phyloP scores from a whole-genome alignment of 1,140 invertebrate species.

The Calliopsis andreniformis region DNA sequence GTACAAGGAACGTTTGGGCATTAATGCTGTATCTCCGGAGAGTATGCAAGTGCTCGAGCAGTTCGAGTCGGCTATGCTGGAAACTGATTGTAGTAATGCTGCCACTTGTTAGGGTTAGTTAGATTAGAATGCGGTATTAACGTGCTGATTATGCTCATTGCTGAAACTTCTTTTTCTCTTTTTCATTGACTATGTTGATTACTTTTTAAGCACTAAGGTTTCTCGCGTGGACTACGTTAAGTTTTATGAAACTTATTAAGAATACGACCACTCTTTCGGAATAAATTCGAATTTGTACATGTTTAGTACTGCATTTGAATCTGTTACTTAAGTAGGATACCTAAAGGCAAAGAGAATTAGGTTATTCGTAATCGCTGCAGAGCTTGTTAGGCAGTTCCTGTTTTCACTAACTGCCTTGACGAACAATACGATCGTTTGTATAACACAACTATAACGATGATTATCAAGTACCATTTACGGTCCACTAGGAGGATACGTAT shows the following conservation, averaged over 20 bases:
- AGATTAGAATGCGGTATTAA: slow-evolving; percentile 40
- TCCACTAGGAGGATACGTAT: slow-evolving; percentile 13
- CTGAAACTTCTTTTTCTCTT: slow-evolving; percentile 7
- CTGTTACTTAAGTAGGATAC: slow-evolving; percentile 29
- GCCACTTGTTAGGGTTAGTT: slow-evolving; percentile 64
- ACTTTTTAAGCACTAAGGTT: not conserved
- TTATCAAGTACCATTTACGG: slow-evolving; percentile 8
- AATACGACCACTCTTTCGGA: not conserved
- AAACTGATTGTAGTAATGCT: slow-evolving; percentile 59
- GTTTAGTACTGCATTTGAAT: slow-evolving; percentile 24
- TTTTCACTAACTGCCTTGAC: slow-evolving; percentile 23
- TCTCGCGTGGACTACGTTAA: not conserved
- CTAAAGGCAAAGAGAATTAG: slow-evolving; percentile 12
- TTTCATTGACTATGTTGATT: not conserved
- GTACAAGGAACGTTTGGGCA: slow-evolving; percentile 51
- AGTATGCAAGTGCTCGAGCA: slow-evolving; percentile 67
- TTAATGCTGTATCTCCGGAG: slow-evolving; percentile 61
- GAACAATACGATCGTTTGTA: slow-evolving; percentile 22
- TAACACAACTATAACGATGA: slow-evolving; percentile 8
- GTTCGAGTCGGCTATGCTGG: slow-evolving; percentile 66
- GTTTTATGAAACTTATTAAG: not conserved
- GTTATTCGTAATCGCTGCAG: slow-evolving; percentile 26
- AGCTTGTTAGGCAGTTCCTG: slow-evolving; percentile 33
- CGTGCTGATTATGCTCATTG: slow-evolving; percentile 48
- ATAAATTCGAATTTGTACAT: slow-evolving; percentile 2